Percentiles rank a stretch among this genome's conserved stretches.
Evolutionary conservation across 2,797 vertebrate genomes (phyloP).

Genomic region (Hypotaenidia okinawae): DNA sequence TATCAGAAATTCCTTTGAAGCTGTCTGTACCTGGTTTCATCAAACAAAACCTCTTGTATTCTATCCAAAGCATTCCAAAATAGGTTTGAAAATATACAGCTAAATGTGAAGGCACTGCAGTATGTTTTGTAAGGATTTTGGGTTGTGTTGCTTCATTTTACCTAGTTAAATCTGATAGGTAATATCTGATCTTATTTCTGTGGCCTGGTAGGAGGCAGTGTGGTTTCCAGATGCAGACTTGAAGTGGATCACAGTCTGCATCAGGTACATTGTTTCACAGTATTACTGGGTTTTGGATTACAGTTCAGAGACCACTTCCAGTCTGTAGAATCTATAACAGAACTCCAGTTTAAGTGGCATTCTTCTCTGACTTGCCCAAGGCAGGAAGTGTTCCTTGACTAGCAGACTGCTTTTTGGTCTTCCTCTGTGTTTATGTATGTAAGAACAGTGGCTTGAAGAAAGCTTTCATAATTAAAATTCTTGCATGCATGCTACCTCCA

Average conservation of each 20-base stretch:
- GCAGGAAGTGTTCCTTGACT: neutral
- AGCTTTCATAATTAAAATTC: neutral
- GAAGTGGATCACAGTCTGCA: neutral
- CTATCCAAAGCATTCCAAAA: neutral
- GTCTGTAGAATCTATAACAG: neutral
- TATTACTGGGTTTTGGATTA: neutral
- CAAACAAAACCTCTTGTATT: neutral
- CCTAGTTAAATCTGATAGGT: neutral
- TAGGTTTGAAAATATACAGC: neutral
- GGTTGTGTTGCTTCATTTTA: neutral
- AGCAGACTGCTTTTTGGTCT: neutral
- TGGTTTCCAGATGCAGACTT: neutral
- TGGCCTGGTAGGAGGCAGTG: neutral
- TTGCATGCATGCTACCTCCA: neutral
- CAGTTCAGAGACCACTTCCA: neutral
- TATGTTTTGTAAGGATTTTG: neutral
- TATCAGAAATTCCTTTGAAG: neutral
- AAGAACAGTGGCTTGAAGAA: neutral
- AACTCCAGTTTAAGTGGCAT: neutral
- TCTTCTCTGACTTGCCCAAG: neutral
- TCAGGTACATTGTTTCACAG: neutral
- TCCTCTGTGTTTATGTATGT: neutral
- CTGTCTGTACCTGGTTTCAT: neutral
- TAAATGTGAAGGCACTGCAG: neutral
- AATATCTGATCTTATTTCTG: neutral